phyloP scores from a whole-genome alignment of 2,888 invertebrate genomes.

The Tuta absoluta region DNA sequence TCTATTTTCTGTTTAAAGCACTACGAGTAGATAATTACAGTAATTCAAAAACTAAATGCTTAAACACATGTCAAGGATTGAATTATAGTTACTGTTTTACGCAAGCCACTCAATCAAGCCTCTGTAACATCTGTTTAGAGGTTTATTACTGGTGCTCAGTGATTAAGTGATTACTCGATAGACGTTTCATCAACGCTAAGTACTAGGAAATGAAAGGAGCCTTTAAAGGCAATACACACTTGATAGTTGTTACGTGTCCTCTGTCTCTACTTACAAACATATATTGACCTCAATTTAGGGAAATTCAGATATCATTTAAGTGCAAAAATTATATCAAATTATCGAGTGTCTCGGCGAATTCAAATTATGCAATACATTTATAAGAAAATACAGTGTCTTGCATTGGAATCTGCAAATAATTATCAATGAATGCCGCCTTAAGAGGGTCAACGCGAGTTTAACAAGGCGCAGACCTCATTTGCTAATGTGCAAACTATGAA shows the following conservation, averaged over 20 bases:
- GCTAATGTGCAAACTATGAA: conserved; percentile 18
- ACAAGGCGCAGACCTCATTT: conserved; percentile 4
- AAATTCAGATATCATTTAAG: background rate
- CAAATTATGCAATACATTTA: background rate
- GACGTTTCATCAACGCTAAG: background rate
- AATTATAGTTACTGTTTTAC: background rate
- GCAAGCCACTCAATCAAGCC: background rate
- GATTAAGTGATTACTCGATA: background rate
- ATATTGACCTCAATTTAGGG: background rate
- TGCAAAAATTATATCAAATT: background rate
- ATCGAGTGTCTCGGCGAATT: background rate
- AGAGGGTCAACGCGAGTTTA: background rate
- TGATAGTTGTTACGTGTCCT: background rate
- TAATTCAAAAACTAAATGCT: too few species aligned
- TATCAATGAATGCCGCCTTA: conserved; percentile 5
- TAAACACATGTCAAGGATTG: too few species aligned
- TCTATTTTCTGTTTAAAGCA: too few species aligned
- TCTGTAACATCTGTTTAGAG: background rate
- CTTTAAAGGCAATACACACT: background rate
- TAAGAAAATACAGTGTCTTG: background rate
- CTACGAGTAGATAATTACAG: too few species aligned
- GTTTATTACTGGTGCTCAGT: background rate
- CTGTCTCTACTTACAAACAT: conserved; percentile 3
- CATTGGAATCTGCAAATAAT: conserved; percentile 1
- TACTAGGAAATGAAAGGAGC: conserved; percentile 10